Base-by-base conservation (phyloP, 64 coral and sea anemone species). In the Montipora foliosa region DNA sequence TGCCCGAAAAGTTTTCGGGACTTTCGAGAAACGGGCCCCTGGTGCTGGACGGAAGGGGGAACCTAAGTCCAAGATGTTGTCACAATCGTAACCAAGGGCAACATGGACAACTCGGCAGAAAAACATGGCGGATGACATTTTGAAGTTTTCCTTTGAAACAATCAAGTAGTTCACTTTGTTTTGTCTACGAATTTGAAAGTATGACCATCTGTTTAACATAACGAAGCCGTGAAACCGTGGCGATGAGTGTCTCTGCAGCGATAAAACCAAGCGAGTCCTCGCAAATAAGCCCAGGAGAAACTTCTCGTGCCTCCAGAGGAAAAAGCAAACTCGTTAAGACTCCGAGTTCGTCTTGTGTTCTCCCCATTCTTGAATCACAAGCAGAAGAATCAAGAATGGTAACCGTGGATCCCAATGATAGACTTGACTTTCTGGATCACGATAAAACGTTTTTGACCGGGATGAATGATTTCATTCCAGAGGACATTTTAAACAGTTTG, bases 401-500 rank as follows among this genome's bases (percentile, higher is more conserved):
- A 22, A 21, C 25, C 4, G 64, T 66, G 9, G 80, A 52, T 85
- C 81, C 58, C 64, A 60, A 67, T 15, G 76, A 53, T 9, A 48
- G 69, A 78, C 70, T 52, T 1, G 82, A 88, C 15, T 25, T 78
- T 44, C 88, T 88, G 17, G 89, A 88, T 19, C 78, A 79, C 59
- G 93, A 97, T 64, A 88, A 87, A 61, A 97, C 93, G 12, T 97
- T 97, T 19, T 77, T 97, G 50, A 97, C 96, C 44, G 88, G 87
- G 20, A 90, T 84, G 75, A 96, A 92, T 83, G 98, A 99, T 53
- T 99, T 99, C 73, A 99, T 99, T 79, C 98, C 98, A 8, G 71
- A 94, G 4, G 98, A 99, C 80, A 99, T 99, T 82, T 99, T 99
- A 47, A 94, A 94, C 67, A 99, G 98, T 82, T 82, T 99, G 83